Evolutionary conservation across 2,797 vertebrate genomes (phyloP).

Genomic region (Nannoperca obscura): DNA sequence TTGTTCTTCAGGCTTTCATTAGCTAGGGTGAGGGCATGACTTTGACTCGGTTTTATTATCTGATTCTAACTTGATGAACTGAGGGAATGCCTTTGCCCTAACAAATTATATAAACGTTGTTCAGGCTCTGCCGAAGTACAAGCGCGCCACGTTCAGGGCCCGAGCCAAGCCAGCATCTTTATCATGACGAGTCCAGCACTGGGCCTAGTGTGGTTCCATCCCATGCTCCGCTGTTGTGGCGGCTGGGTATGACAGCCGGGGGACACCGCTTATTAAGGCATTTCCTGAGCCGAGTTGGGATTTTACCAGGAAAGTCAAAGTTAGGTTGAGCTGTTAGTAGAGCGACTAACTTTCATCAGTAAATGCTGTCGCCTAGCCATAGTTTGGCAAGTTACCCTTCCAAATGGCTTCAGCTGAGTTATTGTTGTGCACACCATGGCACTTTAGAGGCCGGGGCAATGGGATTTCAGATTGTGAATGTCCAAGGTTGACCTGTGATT

Average conservation of each 20-base stretch:
- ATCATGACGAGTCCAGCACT: background rate
- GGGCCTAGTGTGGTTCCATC: constrained; percentile 15
- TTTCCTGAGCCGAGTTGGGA: constrained; percentile 28
- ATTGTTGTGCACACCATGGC: constrained; percentile 25
- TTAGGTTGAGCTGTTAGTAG: background rate
- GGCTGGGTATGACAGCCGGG: constrained; percentile 24
- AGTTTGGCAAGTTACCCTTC: constrained; percentile 13
- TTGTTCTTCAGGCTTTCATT: constrained; percentile 23
- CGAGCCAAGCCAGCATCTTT: constrained; percentile 22
- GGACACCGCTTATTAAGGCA: constrained; percentile 1
- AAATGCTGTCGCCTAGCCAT: constrained; percentile 1
- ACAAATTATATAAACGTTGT: constrained; percentile 19
- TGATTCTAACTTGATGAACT: constrained; percentile 5
- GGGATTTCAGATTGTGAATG: constrained; percentile 47
- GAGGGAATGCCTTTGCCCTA: constrained; percentile 7
- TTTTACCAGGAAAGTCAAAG: constrained; percentile 23
- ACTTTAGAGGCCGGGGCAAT: constrained; percentile 19
- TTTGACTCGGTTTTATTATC: constrained; percentile 13
- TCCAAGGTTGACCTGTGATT: constrained; percentile 40
- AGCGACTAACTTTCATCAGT: background rate
- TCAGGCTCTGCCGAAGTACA: constrained; percentile 6
- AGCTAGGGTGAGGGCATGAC: constrained; percentile 11
- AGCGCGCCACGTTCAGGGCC: background rate
- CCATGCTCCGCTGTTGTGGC: constrained; percentile 27
- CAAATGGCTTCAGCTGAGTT: constrained; percentile 31